Conservation (phyloP, 1,140 invertebrate species). For the Lasaia peninsularis region DNA sequence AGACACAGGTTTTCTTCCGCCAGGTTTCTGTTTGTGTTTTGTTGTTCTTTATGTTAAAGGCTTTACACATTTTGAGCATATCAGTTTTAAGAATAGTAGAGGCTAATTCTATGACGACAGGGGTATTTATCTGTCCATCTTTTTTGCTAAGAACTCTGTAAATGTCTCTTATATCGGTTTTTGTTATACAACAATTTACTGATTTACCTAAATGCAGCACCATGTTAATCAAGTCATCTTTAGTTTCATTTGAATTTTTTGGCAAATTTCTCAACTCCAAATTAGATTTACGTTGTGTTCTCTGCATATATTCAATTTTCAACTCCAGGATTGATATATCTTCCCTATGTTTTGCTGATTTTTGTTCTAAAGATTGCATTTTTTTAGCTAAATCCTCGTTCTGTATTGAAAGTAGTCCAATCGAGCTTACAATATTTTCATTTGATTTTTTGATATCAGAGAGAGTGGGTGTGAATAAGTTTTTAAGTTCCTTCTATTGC, state of each 20-base stretch:
- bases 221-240: conserved; percentile 5
- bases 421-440: too few relatives aligned
- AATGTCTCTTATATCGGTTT: conserved; percentile 23
- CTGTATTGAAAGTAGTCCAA: too few relatives aligned
- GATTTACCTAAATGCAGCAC: not conserved
- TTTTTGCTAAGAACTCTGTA: conserved; percentile 19
- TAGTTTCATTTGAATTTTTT: not conserved
- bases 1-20: too few relatives aligned
- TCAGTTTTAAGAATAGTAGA: conserved; percentile 17
- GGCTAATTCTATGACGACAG: conserved; percentile 17
- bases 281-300: conserved; percentile 2
- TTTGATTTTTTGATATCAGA: too few relatives aligned
- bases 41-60: conserved; percentile 18
- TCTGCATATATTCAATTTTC: conserved; percentile 13
- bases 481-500: too few relatives aligned
- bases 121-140: not conserved
- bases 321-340: not conserved
- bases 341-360: too few relatives aligned
- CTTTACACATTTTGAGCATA: conserved; percentile 15
- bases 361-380: too few relatives aligned
- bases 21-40: too few relatives aligned
- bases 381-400: too few relatives aligned
- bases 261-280: conserved; percentile 12
- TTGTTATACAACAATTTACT: conserved; percentile 3
- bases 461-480: too few relatives aligned